phyloP scores from a whole-genome alignment of 2,113 vertebrate genomes.

The Talpa occidentalis region DNA sequence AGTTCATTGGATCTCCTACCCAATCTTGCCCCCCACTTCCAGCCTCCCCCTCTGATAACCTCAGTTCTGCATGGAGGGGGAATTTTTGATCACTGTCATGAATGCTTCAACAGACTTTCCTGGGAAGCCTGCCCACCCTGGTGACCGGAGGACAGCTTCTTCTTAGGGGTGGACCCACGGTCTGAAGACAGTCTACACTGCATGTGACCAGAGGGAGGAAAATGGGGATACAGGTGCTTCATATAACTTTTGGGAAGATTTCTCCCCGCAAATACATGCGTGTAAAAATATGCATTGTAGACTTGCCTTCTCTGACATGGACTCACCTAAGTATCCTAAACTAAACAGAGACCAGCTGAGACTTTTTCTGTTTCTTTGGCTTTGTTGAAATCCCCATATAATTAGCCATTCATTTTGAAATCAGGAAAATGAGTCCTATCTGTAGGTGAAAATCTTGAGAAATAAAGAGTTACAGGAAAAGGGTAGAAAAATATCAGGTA shows the following conservation, averaged over 20 bases:
- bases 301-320: conserved; percentile 17
- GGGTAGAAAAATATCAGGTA: not conserved
- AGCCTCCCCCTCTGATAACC: too few relatives aligned
- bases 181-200: not conserved
- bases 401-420: conserved; percentile 44
- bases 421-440: conserved; percentile 26
- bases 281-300: not conserved
- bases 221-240: not conserved
- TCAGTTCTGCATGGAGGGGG: not conserved
- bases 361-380: not conserved
- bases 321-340: not conserved
- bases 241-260: not conserved
- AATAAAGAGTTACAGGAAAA: conserved; percentile 24
- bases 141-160: not conserved
- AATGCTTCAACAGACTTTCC: not conserved
- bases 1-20: too few relatives aligned
- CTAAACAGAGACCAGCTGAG: conserved; percentile 15
- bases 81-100: not conserved
- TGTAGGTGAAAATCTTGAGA: conserved; percentile 40
- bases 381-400: conserved; percentile 6
- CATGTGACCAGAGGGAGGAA: not conserved
- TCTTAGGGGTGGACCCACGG: not conserved
- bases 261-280: not conserved
- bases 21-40: too few relatives aligned
- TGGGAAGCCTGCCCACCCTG: not conserved